Base-by-base conservation (phyloP, 2,797 vertebrate species). In the Rhyacichthys aspro region DNA sequence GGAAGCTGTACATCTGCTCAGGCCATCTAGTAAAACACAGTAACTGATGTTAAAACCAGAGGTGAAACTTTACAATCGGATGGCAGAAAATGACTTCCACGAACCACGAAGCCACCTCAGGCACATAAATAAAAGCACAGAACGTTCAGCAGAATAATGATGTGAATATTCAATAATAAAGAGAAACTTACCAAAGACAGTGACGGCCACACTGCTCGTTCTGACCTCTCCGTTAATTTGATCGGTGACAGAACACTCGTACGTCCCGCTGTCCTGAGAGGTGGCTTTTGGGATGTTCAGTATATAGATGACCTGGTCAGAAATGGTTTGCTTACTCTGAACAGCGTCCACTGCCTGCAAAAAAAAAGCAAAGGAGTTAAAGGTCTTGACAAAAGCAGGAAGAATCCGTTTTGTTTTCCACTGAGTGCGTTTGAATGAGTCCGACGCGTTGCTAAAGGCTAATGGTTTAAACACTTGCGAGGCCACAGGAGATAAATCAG, bases 161-260 rank as follows among this genome's bases (percentile, higher is more conserved):
- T 41, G 60, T 63, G 42, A 59, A 55, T 39, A 46, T 64, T 55
- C 71, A 50, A 68, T 17, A 12, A 70, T 37, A 10, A 49, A 19
- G 36, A 62, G 12, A 43, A 63, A 67, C 88, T 67, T 92, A 99
- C 97, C 95, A 3, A 95, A 91, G 63, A 99, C 94, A 10, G 88
- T 88, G 63, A 99, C 90, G 41, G 88, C 84, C 78, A 92, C 90
- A 33, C 65, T 93, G 90, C 92, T 86, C 45, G 86, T 92, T 76
- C 90, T 87, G 73, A 92, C 93, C 57, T 90, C 82, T 41, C 92
- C 85, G 54, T 83, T 93, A 47, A 77, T 72, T 38, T 84, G 74
- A 48, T 94, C 88, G 2, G 86, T 91, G 72, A 95, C 88, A 7
- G 92, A 91, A 74, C 98, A 99, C 70, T 96, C 93, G 3, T 98